Base-by-base conservation (phyloP, 92 coral and sea anemone species). In the Pocillopora grandis region DNA sequence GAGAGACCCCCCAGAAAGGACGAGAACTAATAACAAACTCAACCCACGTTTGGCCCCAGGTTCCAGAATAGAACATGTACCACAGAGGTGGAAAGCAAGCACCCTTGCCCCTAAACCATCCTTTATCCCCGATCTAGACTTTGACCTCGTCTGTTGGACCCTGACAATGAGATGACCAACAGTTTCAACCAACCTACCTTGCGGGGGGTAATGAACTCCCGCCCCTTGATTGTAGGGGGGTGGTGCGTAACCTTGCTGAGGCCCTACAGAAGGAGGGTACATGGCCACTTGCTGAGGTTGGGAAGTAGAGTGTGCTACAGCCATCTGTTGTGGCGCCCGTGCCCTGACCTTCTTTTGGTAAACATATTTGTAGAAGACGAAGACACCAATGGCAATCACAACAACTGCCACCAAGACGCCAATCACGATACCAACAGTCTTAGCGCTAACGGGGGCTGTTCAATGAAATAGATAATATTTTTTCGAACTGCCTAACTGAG, bases 231-330 rank as follows among this genome's bases (percentile, higher is more conserved):
- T 17, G 69, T 80, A 86, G 73, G 86, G 79, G 5, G 91, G 91
- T 14, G 88, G 81, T n/a, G 91, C 85, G 60, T 67, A 66, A 19
- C 86, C 80, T 62, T 68, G 71, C 6, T 61, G 88, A 20, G 81
- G 80, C 71, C 75, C 66, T 59, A 83, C 37, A 80, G 85, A 10
- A 85, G 91, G 52, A 88, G 83, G 82, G 76, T 84, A 20, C 76
- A 68, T 78, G 36, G 49, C 86, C 60, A 18, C 68, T 36, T 85
- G 86, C 27, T 84, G 91, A 33, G 85, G 72, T 72, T 76, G 87
- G 4, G 85, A 49, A 10, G 76, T 62, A 27, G 79, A 58, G 37
- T 80, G 71, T 1, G 59, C 77, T 10, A 59, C 76, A 0, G 18
- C 63, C 55, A 33, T 52, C 71, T 71, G 77, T 12, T 27, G 71